phyloP scores from a whole-genome alignment of 1,140 invertebrate genomes.

The Drosophila guanche region DNA sequence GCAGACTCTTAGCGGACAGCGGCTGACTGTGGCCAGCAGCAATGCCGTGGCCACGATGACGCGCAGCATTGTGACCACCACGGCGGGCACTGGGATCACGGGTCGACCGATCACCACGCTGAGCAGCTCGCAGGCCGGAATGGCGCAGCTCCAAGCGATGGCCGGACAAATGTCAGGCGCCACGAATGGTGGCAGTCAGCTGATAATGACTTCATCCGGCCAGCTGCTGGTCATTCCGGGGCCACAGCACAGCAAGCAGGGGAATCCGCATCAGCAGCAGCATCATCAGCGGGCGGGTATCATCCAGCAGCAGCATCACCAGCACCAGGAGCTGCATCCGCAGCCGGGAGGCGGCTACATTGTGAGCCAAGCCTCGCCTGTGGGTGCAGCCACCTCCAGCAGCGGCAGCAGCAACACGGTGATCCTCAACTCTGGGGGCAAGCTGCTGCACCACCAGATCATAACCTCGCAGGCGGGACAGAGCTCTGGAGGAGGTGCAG shows the following conservation, averaged over 20 bases:
- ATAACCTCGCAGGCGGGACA: conserved; percentile 68
- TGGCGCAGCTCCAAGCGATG: conserved; percentile 64
- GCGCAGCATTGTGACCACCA: conserved; percentile 57
- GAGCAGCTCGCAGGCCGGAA: conserved; percentile 25
- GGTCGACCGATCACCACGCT: conserved; percentile 49
- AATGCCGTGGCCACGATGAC: conserved; percentile 49
- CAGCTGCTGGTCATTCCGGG: conserved; percentile 84
- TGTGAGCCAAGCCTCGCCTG: conserved; percentile 61
- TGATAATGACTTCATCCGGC: conserved; percentile 82
- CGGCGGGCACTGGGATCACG: conserved; percentile 46
- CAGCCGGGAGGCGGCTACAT: conserved; percentile 68
- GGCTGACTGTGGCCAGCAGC: conserved; percentile 36
- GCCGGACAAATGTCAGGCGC: conserved; percentile 22
- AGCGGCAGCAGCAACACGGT: conserved; percentile 47
- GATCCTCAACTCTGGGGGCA: conserved; percentile 68
- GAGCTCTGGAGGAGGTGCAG: conserved; percentile 73
- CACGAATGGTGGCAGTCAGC: conserved; percentile 58
- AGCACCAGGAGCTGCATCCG: conserved; percentile 41
- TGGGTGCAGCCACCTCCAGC: conserved; percentile 10
- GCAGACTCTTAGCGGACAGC: conserved; percentile 37
- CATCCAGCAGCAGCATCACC: conserved; percentile 45
- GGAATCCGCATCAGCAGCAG: conserved; percentile 19
- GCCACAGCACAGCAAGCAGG: conserved; percentile 75
- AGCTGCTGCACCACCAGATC: conserved; percentile 82
- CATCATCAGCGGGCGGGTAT: conserved; percentile 46